Conservation (phyloP, 2,113 vertebrate genomes). For the Syngnathus typhle region DNA sequence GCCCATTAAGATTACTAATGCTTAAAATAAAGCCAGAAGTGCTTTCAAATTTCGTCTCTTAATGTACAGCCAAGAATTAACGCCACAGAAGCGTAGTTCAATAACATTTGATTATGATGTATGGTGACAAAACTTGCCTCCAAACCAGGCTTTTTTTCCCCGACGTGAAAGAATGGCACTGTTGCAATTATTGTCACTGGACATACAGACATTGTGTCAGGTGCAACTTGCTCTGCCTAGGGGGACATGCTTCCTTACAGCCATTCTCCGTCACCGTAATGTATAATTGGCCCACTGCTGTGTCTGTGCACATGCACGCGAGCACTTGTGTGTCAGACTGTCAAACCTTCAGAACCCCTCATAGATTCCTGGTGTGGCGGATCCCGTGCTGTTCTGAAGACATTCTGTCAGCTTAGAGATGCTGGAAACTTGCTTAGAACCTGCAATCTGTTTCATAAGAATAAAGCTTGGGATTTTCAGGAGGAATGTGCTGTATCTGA, state of each 20-base stretch:
- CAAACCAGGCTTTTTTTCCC: constrained; percentile 9
- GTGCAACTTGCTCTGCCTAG: constrained; percentile 36
- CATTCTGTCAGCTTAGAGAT: constrained; percentile 53
- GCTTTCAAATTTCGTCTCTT: neutral
- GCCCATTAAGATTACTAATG: no score
- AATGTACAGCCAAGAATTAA: constrained; percentile 6
- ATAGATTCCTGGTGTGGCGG: constrained; percentile 34
- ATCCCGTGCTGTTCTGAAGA: constrained; percentile 53
- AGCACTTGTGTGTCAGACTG: constrained; percentile 29
- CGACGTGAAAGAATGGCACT: constrained; percentile 23
- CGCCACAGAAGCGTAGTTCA: constrained; percentile 28
- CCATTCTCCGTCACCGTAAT: constrained; percentile 52
- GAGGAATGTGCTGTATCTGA: constrained; percentile 48
- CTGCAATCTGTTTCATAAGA: constrained; percentile 57
- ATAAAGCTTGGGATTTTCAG: constrained; percentile 53
- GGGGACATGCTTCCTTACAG: constrained; percentile 53
- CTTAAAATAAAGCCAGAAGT: no score
- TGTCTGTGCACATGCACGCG: neutral
- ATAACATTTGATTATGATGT: constrained; percentile 41
- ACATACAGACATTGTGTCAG: constrained; percentile 32
- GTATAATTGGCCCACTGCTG: constrained; percentile 62
- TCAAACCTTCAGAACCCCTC: constrained; percentile 40
- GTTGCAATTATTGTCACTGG: constrained; percentile 37
- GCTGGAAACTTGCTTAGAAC: constrained; percentile 58
- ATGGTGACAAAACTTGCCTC: constrained; percentile 28